Evolutionary conservation across 2,797 vertebrate species (phyloP).

Genomic region (Aphelocoma californica): DNA sequence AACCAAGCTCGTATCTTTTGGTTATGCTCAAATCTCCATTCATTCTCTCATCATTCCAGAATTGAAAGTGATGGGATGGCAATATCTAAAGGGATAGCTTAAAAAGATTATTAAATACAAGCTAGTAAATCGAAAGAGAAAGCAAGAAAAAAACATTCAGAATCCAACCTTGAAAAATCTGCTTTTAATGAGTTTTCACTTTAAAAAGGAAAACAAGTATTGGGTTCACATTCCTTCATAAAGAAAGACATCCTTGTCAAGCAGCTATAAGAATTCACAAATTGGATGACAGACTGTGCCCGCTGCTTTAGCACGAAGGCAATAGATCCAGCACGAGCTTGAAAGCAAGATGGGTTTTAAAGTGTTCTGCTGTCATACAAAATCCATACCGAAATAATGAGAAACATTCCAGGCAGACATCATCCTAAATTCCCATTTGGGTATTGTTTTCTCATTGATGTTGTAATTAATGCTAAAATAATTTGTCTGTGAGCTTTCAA

Average conservation of each 20-base stretch:
- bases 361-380: background rate
- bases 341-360: conserved; percentile 24
- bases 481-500: conserved; percentile 30
- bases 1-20: background rate
- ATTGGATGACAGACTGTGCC: background rate
- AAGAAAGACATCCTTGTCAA: background rate
- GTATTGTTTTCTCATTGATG: conserved; percentile 51
- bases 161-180: background rate
- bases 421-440: conserved; percentile 37
- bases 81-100: background rate
- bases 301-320: background rate
- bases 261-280: background rate
- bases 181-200: background rate
- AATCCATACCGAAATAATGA: conserved; percentile 46
- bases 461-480: conserved; percentile 65
- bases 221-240: background rate
- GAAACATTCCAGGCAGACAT: background rate
- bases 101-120: background rate
- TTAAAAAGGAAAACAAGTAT: conserved; percentile 5
- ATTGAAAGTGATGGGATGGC: background rate
- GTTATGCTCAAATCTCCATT: background rate
- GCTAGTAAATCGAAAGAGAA: background rate
- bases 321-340: background rate
- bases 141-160: background rate
- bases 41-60: background rate